Evolutionary conservation across 2,888 invertebrate species (phyloP), one percentile per base, ranked within the genome.

Genomic region (Mesochorus sp.): DNA sequence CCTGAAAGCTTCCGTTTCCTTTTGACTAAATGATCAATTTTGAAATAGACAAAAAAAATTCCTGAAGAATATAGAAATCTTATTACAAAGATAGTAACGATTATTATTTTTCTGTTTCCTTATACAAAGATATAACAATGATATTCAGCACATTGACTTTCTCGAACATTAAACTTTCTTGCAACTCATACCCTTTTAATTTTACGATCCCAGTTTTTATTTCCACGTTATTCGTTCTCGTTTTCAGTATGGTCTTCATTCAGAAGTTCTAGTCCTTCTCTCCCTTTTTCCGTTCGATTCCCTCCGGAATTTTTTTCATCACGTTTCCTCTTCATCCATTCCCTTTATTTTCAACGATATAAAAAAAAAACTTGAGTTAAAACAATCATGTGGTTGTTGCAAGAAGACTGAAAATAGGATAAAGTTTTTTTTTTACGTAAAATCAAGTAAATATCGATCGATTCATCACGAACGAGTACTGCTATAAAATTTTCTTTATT

Each of bases 311-410:
- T 24, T 39, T 55, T 31, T 53, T 31, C 14, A 26, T 24, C 6
- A 10, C 3, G 24, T 26, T 39, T n/a, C 3, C 6, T n/a, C 26
- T 10, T 8, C 24, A 26, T 1, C 12, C 21, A 1, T 2, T 34
- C 34, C 2, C 31, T n/a, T 31, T 28, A 17, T 71, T 75, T 39
- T 17, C 47, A 55, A n/a, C 62, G n/a, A 62, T 34, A 47, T 47
- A 57, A 31, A 19, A 39, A 61, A 61, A 42, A 14, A 31, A 68
- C 68, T 19, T 39, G 68, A 73, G 72, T 68, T 73, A 24, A 47
- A 39, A 42, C 66, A 14, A 21, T n/a, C n/a, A n/a, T n/a, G n/a
- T n/a, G n/a, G n/a, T n/a, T n/a, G n/a, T n/a, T n/a, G n/a, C 53
- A 24, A 21, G 19, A 31, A 3, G 24, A 28, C 24, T 17, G 51